These are phyloP conservation scores for Dolichopus griseipennis DNA, from an alignment of 2,888 invertebrate species.

Conservation along the genomic window DNA sequence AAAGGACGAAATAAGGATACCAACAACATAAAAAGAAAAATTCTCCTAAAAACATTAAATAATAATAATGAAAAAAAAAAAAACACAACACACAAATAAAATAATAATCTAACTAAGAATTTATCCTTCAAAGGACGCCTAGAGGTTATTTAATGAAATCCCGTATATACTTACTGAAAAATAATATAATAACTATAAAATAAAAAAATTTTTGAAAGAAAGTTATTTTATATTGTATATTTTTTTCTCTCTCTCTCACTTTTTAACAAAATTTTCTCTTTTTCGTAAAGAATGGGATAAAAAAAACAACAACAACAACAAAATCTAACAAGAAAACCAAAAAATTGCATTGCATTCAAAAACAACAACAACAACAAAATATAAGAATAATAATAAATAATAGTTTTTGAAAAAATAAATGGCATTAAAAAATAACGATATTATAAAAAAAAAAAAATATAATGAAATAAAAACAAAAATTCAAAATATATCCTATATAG, in stretches of 20 bases:
- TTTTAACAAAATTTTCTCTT: too few relatives aligned
- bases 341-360: background rate
- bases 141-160: constrained; percentile 4
- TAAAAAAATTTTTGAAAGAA: background rate
- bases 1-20: background rate
- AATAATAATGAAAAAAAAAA: background rate
- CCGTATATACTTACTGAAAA: background rate
- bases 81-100: too few relatives aligned
- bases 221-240: background rate
- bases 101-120: background rate
- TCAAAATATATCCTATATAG: too few relatives aligned
- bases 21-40: background rate
- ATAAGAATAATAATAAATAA: background rate
- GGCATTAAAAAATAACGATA: too few relatives aligned
- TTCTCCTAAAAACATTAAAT: background rate
- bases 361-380: background rate
- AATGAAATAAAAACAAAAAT: too few relatives aligned
- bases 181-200: background rate
- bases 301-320: background rate
- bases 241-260: background rate
- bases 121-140: constrained; percentile 6
- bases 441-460: too few relatives aligned
- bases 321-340: too few relatives aligned
- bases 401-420: too few relatives aligned
- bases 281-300: background rate